Base-by-base conservation (phyloP, 2,113 vertebrate species). In the Clarias gariepinus region DNA sequence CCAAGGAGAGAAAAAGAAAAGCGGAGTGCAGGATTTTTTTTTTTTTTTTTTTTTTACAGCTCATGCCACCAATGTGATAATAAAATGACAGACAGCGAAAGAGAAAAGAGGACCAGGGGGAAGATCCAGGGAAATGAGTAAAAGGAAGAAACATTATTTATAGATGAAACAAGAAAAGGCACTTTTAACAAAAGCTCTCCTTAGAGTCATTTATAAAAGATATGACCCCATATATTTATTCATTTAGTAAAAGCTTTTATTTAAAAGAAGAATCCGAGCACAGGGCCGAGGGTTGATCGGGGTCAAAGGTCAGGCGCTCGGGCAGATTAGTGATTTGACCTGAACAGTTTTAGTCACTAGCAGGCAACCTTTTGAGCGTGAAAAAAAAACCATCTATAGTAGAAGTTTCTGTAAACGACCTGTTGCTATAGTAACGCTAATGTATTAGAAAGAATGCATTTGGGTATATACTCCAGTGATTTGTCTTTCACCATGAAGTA, bases 1-100 rank as follows among this genome's bases (percentile, higher is more conserved):
- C 28, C 58, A 88, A 76, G 76, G 23, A 78, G 82, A 53, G 57
- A 36, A 64, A 68, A 25, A 63, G 74, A 66, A 68, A 47, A 76
- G 19, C n/a, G 25, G 25, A 63, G 58, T 30, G 83, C 58, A 77
- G n/a, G 71, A 23, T 15, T n/a, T 60, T 25, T 0, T 71, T 33
- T 16, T 4, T 12, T 18, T 52, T 61, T 61, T 57, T 25, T 58
- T 47, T 11, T 60, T 16, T 36, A 74, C 9, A 53, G 16, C 19
- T 41, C 25, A 73, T 63, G 53, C 58, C 33, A 18, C 19, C 55
- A 23, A 53, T 21, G 18, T 4, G 4, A 19, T 19, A 21, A 33
- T 58, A 33, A 79, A 79, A 30, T 79, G 58, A 58, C 25, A 16
- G 19, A 19, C 16, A 83, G 8, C 57, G 55, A 58, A 18, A 79